phyloP scores from a whole-genome alignment of 2,113 vertebrate genomes.

The Dasyurus viverrinus region DNA sequence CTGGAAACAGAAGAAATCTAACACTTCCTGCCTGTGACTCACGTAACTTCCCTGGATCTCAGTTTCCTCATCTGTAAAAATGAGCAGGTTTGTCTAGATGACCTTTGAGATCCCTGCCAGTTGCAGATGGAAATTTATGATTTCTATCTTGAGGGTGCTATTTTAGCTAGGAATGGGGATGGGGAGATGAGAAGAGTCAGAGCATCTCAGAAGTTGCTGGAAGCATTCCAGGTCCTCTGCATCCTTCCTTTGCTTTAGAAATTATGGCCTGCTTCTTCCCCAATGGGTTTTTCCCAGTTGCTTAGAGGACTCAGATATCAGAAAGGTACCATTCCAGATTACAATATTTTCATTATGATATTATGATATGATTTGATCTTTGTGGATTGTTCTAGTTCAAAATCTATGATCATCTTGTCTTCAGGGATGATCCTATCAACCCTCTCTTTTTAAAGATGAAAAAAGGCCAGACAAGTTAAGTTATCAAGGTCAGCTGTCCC shows the following conservation, averaged over 20 bases:
- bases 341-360: too few species aligned
- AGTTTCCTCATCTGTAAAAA: not conserved
- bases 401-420: too few species aligned
- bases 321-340: too few species aligned
- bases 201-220: not conserved
- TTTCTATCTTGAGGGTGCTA: not conserved
- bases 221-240: not conserved
- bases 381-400: too few species aligned
- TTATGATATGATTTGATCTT: too few species aligned
- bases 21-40: not conserved
- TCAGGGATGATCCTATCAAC: too few species aligned
- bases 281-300: not conserved
- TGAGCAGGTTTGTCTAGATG: not conserved
- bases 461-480: too few species aligned
- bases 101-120: not conserved
- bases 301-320: too few species aligned
- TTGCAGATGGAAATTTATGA: not conserved
- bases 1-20: not conserved
- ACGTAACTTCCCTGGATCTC: not conserved
- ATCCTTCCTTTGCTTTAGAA: not conserved
- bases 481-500: too few species aligned
- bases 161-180: not conserved
- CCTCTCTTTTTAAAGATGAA: too few species aligned
- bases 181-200: not conserved
- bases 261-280: not conserved